Evolutionary conservation across 2,888 invertebrate genomes (phyloP).

Genomic region (Cheilosia urbana): DNA sequence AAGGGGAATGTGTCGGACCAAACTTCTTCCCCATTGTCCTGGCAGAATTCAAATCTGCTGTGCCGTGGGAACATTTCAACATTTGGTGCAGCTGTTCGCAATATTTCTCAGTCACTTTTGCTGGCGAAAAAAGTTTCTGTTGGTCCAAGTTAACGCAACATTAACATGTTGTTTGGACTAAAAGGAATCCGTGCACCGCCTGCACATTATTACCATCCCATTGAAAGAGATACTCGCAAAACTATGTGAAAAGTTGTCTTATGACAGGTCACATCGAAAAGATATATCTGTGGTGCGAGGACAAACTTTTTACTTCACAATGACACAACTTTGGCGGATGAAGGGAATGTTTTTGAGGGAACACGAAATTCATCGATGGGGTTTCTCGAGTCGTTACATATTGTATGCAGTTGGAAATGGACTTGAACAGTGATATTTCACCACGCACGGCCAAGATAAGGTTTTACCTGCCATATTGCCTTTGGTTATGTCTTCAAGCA

Average conservation of each 20-base stretch:
- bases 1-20: background rate
- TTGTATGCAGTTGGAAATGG: too few species aligned
- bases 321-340: background rate
- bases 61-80: constrained; percentile 22
- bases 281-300: constrained; percentile 7
- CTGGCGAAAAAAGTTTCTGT: constrained; percentile 46
- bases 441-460: too few species aligned
- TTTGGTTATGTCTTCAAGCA: too few species aligned
- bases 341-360: background rate
- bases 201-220: constrained; percentile 58
- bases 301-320: background rate
- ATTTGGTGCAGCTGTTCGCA: constrained; percentile 67
- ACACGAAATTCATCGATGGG: background rate
- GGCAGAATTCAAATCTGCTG: constrained; percentile 16
- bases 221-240: constrained; percentile 33
- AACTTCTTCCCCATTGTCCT: constrained; percentile 13
- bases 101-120: constrained; percentile 64
- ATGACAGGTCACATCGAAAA: constrained; percentile 12
- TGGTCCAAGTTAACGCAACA: constrained; percentile 65
- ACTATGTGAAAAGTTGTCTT: constrained; percentile 57
- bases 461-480: too few species aligned
- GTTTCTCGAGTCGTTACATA: too few species aligned
- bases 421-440: too few species aligned
- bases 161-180: constrained; percentile 68
- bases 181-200: constrained; percentile 56